Percentiles rank a stretch among this genome's conserved stretches.
These are phyloP conservation scores for Scleropages formosus DNA, from an alignment of 2,797 vertebrate genomes.

Conservation along the genomic window DNA sequence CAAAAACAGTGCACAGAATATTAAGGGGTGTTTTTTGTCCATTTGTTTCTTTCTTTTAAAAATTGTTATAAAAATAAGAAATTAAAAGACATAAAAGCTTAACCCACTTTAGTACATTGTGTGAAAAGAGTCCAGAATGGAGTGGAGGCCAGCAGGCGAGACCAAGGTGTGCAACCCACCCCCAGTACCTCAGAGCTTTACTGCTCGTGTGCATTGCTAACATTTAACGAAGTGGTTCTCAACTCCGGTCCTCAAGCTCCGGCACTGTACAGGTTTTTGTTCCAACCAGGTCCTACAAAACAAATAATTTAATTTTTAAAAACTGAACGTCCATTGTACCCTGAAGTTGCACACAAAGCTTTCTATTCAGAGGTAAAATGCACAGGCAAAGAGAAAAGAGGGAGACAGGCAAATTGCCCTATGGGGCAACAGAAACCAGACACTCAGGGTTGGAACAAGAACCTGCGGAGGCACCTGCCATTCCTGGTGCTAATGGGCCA, in stretches of 20 bases:
- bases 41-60: slow-evolving; percentile 66
- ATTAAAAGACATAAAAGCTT: slow-evolving; percentile 61
- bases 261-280: slow-evolving; percentile 85
- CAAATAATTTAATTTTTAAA: slow-evolving; percentile 79
- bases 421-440: slow-evolving; percentile 64
- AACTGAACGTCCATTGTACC: slow-evolving; percentile 63
- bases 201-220: slow-evolving; percentile 58
- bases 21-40: slow-evolving; percentile 64
- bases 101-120: slow-evolving; percentile 58
- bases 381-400: slow-evolving; percentile 22
- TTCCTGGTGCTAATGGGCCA: slow-evolving; percentile 52
- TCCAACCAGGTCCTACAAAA: slow-evolving; percentile 86
- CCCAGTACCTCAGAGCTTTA: slow-evolving; percentile 71
- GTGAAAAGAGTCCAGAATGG: slow-evolving; percentile 61
- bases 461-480: slow-evolving; percentile 64
- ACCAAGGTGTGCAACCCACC: slow-evolving; percentile 60
- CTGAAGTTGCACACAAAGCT: slow-evolving; percentile 70
- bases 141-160: slow-evolving; percentile 58
- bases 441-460: slow-evolving; percentile 85
- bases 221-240: slow-evolving; percentile 80
- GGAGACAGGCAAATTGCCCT: slow-evolving; percentile 20
- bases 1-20: slow-evolving; percentile 79
- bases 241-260: slow-evolving; percentile 84
- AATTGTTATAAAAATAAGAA: slow-evolving; percentile 72
- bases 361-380: slow-evolving; percentile 30